A percentile compares a stretch with the other conserved stretches of the same genome.
Conservation (phyloP, 2,888 invertebrate genomes). For the Drosophila melanosoma region DNA sequence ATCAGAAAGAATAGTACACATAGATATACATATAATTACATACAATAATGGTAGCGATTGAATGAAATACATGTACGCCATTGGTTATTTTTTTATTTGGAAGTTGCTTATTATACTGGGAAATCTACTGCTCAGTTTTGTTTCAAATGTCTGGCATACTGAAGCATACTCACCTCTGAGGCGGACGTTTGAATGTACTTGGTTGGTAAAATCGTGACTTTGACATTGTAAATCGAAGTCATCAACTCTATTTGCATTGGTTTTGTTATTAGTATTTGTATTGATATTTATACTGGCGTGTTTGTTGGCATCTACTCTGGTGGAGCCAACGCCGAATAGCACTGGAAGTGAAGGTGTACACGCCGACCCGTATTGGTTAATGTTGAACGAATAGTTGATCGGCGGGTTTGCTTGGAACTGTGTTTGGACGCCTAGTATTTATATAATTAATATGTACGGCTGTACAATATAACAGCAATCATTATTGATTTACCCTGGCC, state of each 20-base stretch:
- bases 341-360: conserved; percentile 1
- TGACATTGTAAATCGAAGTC: conserved; percentile 6
- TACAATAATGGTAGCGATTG: not conserved
- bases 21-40: conserved; percentile 9
- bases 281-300: conserved; percentile 9
- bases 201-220: conserved; percentile 15
- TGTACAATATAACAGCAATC: conserved; percentile 22
- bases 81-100: not conserved
- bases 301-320: conserved; percentile 11
- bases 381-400: conserved; percentile 3
- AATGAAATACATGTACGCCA: not conserved
- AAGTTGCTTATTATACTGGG: not conserved
- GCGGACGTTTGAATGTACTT: conserved; percentile 29
- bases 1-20: conserved; percentile 44
- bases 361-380: not conserved
- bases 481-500: not conserved
- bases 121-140: conserved; percentile 2
- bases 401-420: conserved; percentile 15
- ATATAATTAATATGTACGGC: conserved; percentile 21
- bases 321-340: conserved; percentile 22
- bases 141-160: conserved; percentile 8
- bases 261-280: conserved; percentile 7
- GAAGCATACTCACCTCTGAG: conserved; percentile 54
- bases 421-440: conserved; percentile 33
- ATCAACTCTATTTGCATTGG: conserved; percentile 21